Evolutionary conservation across 2,888 invertebrate genomes (phyloP).

Genomic region (Temnothorax unifasciatus): DNA sequence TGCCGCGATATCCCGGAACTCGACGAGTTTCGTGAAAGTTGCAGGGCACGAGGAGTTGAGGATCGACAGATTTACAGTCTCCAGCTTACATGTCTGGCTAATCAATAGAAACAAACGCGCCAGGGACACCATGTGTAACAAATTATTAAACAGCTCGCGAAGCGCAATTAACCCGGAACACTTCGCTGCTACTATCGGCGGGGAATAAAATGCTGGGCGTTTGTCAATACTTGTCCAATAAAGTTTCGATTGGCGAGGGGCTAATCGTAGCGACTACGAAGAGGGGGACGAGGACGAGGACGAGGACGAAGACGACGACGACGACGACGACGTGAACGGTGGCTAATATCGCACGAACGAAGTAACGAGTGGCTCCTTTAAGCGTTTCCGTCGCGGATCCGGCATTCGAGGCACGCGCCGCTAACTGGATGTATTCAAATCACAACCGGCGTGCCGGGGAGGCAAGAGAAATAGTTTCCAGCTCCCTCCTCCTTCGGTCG

Average conservation of each 20-base stretch:
- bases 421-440: slow-evolving; percentile 86
- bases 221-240: slow-evolving; percentile 49
- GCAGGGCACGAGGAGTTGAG: neutral
- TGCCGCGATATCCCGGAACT: slow-evolving; percentile 25
- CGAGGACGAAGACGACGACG: neutral
- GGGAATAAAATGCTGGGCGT: slow-evolving; percentile 30
- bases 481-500: slow-evolving; percentile 58
- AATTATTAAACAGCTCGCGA: slow-evolving; percentile 43
- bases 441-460: slow-evolving; percentile 79
- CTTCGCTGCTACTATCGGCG: slow-evolving; percentile 9
- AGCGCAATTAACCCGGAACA: slow-evolving; percentile 19
- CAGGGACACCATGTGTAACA: neutral
- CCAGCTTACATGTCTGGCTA: neutral
- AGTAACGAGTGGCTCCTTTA: slow-evolving; percentile 81
- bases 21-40: neutral
- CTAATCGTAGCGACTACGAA: slow-evolving; percentile 39
- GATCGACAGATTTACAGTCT: slow-evolving; percentile 24
- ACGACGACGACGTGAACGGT: slow-evolving; percentile 61
- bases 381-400: slow-evolving; percentile 74
- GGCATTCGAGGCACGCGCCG: slow-evolving; percentile 83
- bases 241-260: slow-evolving; percentile 26
- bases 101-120: slow-evolving; percentile 11
- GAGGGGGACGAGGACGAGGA: neutral
- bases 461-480: slow-evolving; percentile 84
- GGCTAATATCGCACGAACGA: slow-evolving; percentile 75